phyloP scores from a whole-genome alignment of 1,140 invertebrate species.

The Himalopsyche phryganea region DNA sequence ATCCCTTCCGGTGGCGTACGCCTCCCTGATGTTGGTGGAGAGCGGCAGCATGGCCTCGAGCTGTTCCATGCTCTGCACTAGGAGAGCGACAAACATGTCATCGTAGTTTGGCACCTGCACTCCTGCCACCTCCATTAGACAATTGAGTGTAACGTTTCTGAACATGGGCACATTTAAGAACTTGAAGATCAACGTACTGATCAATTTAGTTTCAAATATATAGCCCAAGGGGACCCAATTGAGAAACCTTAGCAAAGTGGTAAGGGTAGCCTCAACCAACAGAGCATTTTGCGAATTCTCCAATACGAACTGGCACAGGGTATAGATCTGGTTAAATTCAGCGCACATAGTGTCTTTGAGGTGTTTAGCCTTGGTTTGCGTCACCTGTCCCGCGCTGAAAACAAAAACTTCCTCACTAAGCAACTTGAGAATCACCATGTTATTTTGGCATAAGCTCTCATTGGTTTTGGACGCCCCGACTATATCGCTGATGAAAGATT shows the following conservation, averaged over 20 bases:
- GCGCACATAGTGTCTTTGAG: constrained; percentile 99
- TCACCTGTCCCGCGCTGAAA: constrained; percentile 96
- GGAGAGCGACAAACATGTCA: constrained; percentile 84
- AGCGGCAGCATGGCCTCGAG: constrained; percentile 88
- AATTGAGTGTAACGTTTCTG: constrained; percentile 96
- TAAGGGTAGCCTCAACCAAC: constrained; percentile 89
- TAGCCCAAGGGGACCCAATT: constrained; percentile 99
- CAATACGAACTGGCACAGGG: constrained; percentile 96
- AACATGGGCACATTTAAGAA: constrained; percentile 98
- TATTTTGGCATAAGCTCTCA: constrained; percentile 98
- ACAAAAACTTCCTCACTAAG: constrained; percentile 99
- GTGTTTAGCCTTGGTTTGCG: constrained; percentile 98
- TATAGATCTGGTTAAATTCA: constrained; percentile 97
- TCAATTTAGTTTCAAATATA: constrained; percentile 98
- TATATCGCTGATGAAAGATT: constrained; percentile 97
- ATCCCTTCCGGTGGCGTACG: constrained; percentile 89
- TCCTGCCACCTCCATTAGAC: constrained; percentile 95
- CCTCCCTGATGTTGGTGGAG: constrained; percentile 87
- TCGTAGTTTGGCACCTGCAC: constrained; percentile 87
- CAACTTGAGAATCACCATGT: constrained; percentile 97
- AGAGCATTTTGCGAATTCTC: constrained; percentile 96
- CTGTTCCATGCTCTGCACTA: constrained; percentile 87
- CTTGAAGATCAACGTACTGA: constrained; percentile 92
- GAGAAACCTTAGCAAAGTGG: constrained; percentile 93
- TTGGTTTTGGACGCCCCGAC: constrained; percentile 98